Base-by-base conservation (phyloP, 2,113 vertebrate species). In the Origma solitaria region DNA sequence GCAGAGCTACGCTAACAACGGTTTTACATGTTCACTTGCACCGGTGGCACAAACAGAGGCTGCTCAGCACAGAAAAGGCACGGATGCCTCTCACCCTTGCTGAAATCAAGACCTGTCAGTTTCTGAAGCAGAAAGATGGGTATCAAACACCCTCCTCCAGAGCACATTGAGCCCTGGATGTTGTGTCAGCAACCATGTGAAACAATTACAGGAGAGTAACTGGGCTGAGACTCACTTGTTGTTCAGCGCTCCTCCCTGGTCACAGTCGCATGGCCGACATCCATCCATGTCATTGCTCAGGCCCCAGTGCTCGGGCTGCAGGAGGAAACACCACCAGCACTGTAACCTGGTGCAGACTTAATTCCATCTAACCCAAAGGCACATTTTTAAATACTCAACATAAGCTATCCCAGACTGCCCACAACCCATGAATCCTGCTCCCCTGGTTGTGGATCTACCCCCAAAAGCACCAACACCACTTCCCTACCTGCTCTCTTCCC, bases 221-320 rank as follows among this genome's bases (percentile, higher is more conserved):
- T 0, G 7, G 71, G 78, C 40, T 89, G 61, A 70, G 76, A 97
- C 99, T 98, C 97, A 99, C 99, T 98, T 98, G 93, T 99, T 99
- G 96, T 98, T 98, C 51, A 99, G 47, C 0, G 99, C 98, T 88
- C 99, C 99, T 37, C 99, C 99, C 20, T 97, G 92, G 93, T 99
- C 99, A 25, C 99, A 99, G 96, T 99, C 99, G n/a, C 99, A 99
- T 0, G 99, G 98, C 88, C 99, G 98, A 96, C 99, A 99, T 50
- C 99, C 99, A 2, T 99, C 99, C 97, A 99, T 97, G 93, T 99
- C 99, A 0, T 99, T 99, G 97, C 99, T 99, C 82, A 99, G 98
- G 53, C 99, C 99, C 99, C 99, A 99, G 82, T 99, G 98, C 96
- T 99, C 98, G 54, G 98, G 94, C 99, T 99, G 97, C 23, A 53